Evolutionary conservation across 2,888 invertebrate species (phyloP), one percentile per base, ranked within the genome.

Genomic region (Taenaris catops): DNA sequence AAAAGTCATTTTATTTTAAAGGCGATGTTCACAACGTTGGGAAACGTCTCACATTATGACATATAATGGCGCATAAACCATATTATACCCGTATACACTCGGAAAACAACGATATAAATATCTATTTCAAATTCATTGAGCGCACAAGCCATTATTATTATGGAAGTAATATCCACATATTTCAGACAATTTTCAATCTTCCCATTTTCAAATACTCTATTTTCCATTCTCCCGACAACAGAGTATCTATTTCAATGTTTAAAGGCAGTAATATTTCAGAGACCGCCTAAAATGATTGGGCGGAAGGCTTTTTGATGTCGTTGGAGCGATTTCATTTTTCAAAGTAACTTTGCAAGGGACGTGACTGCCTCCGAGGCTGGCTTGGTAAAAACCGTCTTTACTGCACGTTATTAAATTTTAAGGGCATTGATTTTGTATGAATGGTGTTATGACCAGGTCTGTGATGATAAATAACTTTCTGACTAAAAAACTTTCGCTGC

Each of bases 291-390:
- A 56, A 56, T 62, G 61, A 64, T 68, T 63, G 58, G 55, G 49
- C 44, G 53, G 58, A 54, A 59, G 63, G 62, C 64, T 63, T 64
- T 50, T 65, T 58, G 53, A 39, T 37, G 49, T 31, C 39, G 44
- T 42, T 55, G 53, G 57, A 56, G 59, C 63, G 67, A 66, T 69
- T 73, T 70, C 66, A 73, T 73, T 74, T 71, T 60, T 62, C 63
- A 67, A 65, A 73, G 74, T 71, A 61, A 62, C 63, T 59, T 53
- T 38, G 41, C n/a, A n/a, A 34, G 45, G 40, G 40, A 32, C 41
- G 29, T 38, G 34, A 25, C 20, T 19, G 19, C 8, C 29, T 24
- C 26, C 23, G 25, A 28, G 44, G 41, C 48, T 44, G 44, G 42
- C 31, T 32, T 8, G 3, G 19, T 25, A 28, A 23, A 19, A 20